phyloP scores from a whole-genome alignment of 2,113 vertebrate species.

The Pogonocichla stellata region DNA sequence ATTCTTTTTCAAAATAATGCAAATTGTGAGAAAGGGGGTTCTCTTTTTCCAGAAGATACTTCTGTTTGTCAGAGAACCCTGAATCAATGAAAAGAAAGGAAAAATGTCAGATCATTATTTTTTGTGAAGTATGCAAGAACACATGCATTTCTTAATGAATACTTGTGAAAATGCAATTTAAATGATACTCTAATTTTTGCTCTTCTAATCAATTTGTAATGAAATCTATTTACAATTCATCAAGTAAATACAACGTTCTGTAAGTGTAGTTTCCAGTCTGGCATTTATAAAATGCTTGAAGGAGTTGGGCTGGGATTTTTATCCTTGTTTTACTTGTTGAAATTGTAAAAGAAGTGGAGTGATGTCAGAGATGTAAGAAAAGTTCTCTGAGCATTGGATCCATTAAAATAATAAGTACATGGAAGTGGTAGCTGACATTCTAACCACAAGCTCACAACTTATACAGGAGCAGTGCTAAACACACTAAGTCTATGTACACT shows the following conservation, averaged over 20 bases:
- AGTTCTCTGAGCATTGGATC: not conserved
- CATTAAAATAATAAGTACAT: not conserved
- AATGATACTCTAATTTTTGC: not conserved
- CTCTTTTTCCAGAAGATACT: not conserved
- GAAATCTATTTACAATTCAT: not conserved
- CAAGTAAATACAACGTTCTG: not conserved
- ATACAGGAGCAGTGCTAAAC: not conserved
- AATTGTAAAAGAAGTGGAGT: not conserved
- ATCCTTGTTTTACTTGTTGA: not conserved
- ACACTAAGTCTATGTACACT: not conserved
- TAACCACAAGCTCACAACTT: not conserved
- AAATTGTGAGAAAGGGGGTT: not conserved
- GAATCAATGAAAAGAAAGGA: not conserved
- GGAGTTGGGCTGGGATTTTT: not conserved
- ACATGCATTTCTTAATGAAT: not conserved
- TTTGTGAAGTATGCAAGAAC: not conserved
- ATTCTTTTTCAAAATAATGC: not conserved
- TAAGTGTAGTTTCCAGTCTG: not conserved
- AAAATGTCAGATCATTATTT: not conserved
- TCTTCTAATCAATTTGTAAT: not conserved
- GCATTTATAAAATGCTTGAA: not conserved
- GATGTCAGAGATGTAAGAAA: not conserved
- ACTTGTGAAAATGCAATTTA: not conserved
- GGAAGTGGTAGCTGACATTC: not conserved
- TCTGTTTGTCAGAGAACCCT: not conserved